Evolutionary conservation across 2,113 vertebrate genomes (phyloP).

Genomic region (Nycticorax nycticorax): DNA sequence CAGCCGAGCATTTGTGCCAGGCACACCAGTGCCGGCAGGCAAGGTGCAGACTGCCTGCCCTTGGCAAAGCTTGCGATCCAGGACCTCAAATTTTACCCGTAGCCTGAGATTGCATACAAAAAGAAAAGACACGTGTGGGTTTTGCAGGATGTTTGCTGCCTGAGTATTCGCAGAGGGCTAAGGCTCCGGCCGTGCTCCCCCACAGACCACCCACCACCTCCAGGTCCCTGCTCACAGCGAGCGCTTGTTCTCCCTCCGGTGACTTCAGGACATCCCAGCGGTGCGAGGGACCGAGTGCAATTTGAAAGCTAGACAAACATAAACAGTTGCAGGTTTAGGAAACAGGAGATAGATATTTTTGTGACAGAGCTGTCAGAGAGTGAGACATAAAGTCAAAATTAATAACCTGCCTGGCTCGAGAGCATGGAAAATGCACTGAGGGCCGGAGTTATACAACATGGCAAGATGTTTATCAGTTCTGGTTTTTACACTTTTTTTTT

Average conservation of each 20-base stretch:
- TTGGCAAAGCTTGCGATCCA: not conserved
- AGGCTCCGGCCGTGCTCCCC: not conserved
- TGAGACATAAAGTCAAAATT: not conserved
- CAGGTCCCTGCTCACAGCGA: not conserved
- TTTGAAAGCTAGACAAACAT: not conserved
- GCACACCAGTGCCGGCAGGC: not conserved
- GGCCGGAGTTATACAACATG: not conserved
- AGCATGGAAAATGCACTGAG: not conserved
- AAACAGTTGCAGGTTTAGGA: not conserved
- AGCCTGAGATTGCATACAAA: not conserved
- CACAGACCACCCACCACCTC: not conserved
- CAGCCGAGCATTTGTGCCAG: fast-evolving
- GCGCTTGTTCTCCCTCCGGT: not conserved
- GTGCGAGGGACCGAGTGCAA: not conserved
- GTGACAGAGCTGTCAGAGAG: not conserved
- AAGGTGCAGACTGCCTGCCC: not conserved
- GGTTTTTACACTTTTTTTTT: not conserved
- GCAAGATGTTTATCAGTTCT: constrained; percentile 21
- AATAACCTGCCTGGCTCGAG: not conserved
- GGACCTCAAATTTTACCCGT: not conserved
- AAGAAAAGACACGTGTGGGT: not conserved
- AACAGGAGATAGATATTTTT: not conserved
- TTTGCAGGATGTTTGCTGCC: not conserved
- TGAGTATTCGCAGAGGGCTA: fast-evolving
- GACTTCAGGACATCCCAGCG: not conserved